These are phyloP conservation scores for Aphidius colemani DNA, from an alignment of 2,888 invertebrate genomes.

Conservation along the genomic window DNA sequence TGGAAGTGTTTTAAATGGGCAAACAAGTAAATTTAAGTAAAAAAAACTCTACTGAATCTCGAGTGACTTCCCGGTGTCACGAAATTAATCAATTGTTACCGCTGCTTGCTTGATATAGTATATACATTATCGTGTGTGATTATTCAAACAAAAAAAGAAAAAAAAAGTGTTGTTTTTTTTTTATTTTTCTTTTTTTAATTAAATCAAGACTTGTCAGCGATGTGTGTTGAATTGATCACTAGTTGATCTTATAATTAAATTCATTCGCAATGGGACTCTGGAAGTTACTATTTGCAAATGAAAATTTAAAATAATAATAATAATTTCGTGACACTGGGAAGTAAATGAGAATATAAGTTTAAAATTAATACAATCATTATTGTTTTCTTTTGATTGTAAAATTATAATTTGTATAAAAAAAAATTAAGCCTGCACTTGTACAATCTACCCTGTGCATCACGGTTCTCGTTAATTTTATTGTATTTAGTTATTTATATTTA, in stretches of 20 bases:
- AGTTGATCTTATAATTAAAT: slow-evolving; percentile 21
- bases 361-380: neutral
- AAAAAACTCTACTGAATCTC: neutral
- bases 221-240: slow-evolving; percentile 11
- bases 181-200: slow-evolving; percentile 7
- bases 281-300: slow-evolving; percentile 8
- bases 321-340: neutral
- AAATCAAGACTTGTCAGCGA: neutral
- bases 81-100: slow-evolving; percentile 25
- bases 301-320: neutral
- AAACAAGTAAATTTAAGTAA: neutral
- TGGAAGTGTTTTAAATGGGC: too few species aligned
- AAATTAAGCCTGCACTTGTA: too few species aligned
- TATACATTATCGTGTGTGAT: slow-evolving; percentile 28
- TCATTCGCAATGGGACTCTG: slow-evolving; percentile 21
- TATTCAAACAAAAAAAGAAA: slow-evolving; percentile 32
- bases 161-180: slow-evolving; percentile 34
- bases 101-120: slow-evolving; percentile 29
- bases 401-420: neutral
- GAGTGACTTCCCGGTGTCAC: slow-evolving; percentile 10
- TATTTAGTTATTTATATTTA: neutral
- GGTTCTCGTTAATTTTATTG: too few species aligned
- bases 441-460: too few species aligned
- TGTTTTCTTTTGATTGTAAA: neutral
- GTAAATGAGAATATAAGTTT: slow-evolving; percentile 1